Conservation (phyloP, 37 sponge, comb jelly and placozoan species). For the Crambe crambe region DNA sequence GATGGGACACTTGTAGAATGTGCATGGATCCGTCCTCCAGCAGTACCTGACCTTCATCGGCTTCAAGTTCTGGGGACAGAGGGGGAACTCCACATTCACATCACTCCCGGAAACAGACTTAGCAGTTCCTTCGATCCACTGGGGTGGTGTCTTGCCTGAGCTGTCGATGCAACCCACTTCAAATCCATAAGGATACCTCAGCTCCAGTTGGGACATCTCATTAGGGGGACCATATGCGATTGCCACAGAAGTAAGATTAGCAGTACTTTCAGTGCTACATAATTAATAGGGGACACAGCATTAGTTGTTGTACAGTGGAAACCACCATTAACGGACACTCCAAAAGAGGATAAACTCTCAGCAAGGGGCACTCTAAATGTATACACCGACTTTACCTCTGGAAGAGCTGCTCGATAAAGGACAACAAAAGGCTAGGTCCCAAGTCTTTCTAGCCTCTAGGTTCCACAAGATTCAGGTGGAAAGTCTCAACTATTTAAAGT, state of each 20-base stretch:
- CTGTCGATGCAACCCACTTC: constrained; percentile 42
- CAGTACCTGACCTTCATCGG: constrained; percentile 34
- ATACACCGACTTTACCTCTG: too few relatives aligned
- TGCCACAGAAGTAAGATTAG: background rate
- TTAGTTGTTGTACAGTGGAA: too few relatives aligned
- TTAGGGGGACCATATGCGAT: background rate
- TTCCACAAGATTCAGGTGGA: too few relatives aligned
- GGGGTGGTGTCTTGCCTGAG: background rate
- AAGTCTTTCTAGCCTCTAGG: too few relatives aligned
- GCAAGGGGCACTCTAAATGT: too few relatives aligned
- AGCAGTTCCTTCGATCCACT: constrained; percentile 46
- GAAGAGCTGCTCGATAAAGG: too few relatives aligned
- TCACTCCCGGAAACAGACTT: background rate
- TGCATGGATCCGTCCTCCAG: constrained; percentile 62
- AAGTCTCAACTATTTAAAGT: too few relatives aligned
- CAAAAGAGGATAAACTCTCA: too few relatives aligned
- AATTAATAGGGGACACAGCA: background rate
- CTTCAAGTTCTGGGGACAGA: constrained; percentile 14
- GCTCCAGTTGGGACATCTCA: background rate
- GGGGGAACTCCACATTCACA: constrained; percentile 12
- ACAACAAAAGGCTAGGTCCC: too few relatives aligned
- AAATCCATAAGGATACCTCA: constrained; percentile 53
- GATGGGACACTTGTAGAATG: constrained; percentile 54
- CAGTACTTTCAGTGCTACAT: background rate
- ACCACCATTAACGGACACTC: too few relatives aligned